A percentile compares a stretch with the other conserved stretches of the same genome.
Conservation (phyloP, 2,888 invertebrate genomes). For the Conops quadrifasciatus region DNA sequence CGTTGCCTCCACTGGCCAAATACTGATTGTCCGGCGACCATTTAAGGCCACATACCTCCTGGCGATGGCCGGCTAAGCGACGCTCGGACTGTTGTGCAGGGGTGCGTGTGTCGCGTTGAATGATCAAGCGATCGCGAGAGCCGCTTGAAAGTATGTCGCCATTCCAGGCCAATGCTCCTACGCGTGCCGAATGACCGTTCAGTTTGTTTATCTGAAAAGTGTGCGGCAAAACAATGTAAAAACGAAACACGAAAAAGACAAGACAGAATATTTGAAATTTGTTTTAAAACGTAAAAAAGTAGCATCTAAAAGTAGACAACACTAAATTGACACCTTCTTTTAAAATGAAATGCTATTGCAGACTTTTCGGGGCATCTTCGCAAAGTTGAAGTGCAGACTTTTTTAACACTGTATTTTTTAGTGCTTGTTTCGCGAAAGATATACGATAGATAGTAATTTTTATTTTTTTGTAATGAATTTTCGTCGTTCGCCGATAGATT, state of each 20-base stretch:
- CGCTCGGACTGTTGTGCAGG: slow-evolving; percentile 81
- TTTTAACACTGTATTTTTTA: too few relatives aligned
- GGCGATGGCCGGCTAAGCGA: slow-evolving; percentile 88
- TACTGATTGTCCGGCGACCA: slow-evolving; percentile 99
- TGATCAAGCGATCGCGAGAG: slow-evolving; percentile 90
- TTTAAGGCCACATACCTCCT: slow-evolving; percentile 97
- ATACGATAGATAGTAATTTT: too few relatives aligned
- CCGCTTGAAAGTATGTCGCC: slow-evolving; percentile 96
- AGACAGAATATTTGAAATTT: background rate
- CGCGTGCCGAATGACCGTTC: slow-evolving; percentile 90
- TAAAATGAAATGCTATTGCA: slow-evolving; percentile 21
- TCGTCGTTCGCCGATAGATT: too few relatives aligned
- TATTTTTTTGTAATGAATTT: too few relatives aligned
- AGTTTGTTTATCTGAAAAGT: slow-evolving; percentile 78
- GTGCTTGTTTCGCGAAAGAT: too few relatives aligned
- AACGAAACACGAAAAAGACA: background rate
- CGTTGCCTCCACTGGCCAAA: slow-evolving; percentile 98
- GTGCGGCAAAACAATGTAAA: background rate
- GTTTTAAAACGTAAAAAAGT: slow-evolving; percentile 1
- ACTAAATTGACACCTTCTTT: background rate
- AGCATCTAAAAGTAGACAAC: background rate
- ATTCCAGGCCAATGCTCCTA: slow-evolving; percentile 96
- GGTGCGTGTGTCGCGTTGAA: slow-evolving; percentile 92
- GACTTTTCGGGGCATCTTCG: slow-evolving; percentile 29
- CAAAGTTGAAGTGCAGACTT: background rate